A percentile compares a stretch with the other conserved stretches of the same genome.
These are phyloP conservation scores for Prunella strophiata DNA, from an alignment of 2,797 vertebrate genomes.

Conservation along the genomic window DNA sequence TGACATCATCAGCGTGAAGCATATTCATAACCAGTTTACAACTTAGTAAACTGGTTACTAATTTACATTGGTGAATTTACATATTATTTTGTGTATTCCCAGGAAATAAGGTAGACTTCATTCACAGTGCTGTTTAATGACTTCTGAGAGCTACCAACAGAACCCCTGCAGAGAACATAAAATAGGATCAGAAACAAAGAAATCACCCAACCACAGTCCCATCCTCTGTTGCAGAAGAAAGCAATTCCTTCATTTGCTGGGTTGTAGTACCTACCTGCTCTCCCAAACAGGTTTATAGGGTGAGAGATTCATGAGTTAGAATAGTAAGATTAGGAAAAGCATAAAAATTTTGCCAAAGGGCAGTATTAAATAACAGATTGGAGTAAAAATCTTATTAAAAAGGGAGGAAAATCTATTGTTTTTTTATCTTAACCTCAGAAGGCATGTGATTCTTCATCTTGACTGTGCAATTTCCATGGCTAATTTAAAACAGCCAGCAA, in stretches of 20 bases:
- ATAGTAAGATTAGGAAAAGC: background rate
- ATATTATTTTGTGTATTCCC: background rate
- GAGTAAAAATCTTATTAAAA: background rate
- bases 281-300: background rate
- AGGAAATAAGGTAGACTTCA: background rate
- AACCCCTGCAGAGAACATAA: rapidly evolving
- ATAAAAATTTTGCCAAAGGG: background rate
- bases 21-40: background rate
- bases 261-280: background rate
- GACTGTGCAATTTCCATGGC: background rate
- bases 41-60: too few relatives aligned
- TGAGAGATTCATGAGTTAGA: background rate
- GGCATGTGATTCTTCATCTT: background rate
- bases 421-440: background rate
- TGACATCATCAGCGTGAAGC: background rate
- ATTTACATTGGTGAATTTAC: background rate
- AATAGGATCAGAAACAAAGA: background rate
- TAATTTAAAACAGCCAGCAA: background rate
- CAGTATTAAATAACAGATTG: background rate
- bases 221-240: background rate
- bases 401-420: background rate
- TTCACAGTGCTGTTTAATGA: background rate
- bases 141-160: background rate
- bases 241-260: background rate
- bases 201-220: background rate